Conservation (phyloP, 2,113 vertebrate species). For the Saccopteryx bilineata region DNA sequence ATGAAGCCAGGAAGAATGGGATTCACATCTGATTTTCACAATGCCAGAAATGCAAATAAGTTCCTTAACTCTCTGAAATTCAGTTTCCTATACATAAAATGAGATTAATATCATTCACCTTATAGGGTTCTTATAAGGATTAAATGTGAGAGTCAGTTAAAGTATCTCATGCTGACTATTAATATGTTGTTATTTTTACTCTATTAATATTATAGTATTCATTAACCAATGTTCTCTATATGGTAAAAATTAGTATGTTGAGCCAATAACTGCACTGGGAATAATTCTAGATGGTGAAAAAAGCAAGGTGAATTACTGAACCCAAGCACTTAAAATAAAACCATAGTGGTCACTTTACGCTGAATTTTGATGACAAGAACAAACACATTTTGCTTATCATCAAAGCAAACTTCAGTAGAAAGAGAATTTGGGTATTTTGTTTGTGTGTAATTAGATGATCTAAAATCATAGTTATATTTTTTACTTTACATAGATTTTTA, state of each 20-base stretch:
- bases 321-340: constrained; percentile 13
- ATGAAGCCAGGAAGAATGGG: background rate
- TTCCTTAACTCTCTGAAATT: constrained; percentile 6
- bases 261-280: background rate
- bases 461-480: background rate
- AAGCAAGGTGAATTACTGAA: background rate
- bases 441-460: background rate
- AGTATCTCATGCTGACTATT: background rate
- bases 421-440: background rate
- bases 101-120: background rate
- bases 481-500: background rate
- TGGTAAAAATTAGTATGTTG: background rate
- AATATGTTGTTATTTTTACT: background rate
- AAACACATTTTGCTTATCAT: background rate
- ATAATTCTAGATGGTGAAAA: background rate
- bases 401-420: constrained; percentile 4
- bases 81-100: background rate
- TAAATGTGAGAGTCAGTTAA: background rate
- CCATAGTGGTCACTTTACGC: background rate
- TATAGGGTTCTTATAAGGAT: background rate
- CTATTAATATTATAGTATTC: background rate
- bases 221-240: background rate
- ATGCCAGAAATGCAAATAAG: background rate
- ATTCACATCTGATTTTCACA: background rate
- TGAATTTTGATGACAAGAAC: background rate